Evolutionary conservation across 1,140 invertebrate genomes (phyloP), one percentile per base, ranked within the genome.

Genomic region (Spodoptera litura): DNA sequence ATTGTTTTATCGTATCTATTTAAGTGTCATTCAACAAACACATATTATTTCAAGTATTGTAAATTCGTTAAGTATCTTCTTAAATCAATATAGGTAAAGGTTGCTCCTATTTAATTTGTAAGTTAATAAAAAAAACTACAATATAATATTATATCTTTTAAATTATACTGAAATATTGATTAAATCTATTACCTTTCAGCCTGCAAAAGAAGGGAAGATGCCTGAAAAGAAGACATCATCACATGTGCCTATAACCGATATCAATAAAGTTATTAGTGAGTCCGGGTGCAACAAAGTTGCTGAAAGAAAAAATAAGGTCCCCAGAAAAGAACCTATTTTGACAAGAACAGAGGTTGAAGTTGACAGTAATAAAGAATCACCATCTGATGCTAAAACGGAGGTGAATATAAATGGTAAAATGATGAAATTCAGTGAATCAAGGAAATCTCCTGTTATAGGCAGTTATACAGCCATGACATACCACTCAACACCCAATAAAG

Each of bases 401-500:
- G 76, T 89, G 10, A 92, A 91, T 82, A 80, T 90, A 35, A 92
- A 92, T 87, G 87, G 87, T 12, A 93, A 92, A 84, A 91, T 87
- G 78, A 87, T 89, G 83, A 94, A 94, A 74, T 88, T 93, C 58
- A 92, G 83, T 85, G 91, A 94, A 85, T 90, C 91, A 72, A 83
- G 91, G 25, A 94, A 93, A 83, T 93, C 93, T 53, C 93, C 93
- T 35, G 79, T 94, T 27, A 87, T 93, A 79, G 88, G 90, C 35
- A 89, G 87, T 56, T 93, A 85, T 71, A 92, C 91, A 49, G 90
- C 90, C 27, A 92, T 94, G 91, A 91, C 89, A 78, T 93, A 84
- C 82, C 91, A 93, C 81, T 94, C 92, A 64, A 94, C 93, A 35
- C 91, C 91, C 52, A 94, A 93, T 79, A 94, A 94, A 86, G 93